A percentile compares a stretch with the other conserved stretches of the same genome.
Evolutionary conservation across 1,140 invertebrate genomes (phyloP).

Genomic region (Augochlora pura): DNA sequence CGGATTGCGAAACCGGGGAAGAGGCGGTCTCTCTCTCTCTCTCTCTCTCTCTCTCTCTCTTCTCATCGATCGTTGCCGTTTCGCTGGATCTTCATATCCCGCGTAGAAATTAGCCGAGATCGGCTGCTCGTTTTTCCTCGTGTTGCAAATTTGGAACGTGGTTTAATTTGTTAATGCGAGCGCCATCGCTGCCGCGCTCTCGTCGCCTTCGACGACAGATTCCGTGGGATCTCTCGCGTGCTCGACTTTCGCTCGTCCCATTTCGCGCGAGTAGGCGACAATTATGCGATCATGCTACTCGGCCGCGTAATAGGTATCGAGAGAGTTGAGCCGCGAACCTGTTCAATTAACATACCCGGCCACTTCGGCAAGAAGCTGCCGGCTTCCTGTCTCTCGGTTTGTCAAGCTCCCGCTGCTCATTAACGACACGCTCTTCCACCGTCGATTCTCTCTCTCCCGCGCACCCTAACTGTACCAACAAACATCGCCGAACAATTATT

Average conservation of each 20-base stretch:
- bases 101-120: neutral
- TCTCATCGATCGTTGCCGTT: neutral
- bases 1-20: no score
- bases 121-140: constrained; percentile 8
- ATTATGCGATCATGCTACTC: constrained; percentile 51
- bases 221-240: constrained; percentile 62
- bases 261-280: constrained; percentile 42
- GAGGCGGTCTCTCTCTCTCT: no score
- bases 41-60: no score
- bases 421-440: neutral
- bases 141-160: no score
- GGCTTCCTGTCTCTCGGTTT: neutral
- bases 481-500: no score
- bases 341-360: constrained; percentile 30
- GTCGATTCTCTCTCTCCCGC: no score
- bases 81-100: neutral
- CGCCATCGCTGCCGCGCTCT: no score
- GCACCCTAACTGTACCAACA: no score
- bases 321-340: constrained; percentile 27
- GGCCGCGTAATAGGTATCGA: constrained; percentile 38
- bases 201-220: neutral
- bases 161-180: neutral
- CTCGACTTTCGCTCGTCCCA: constrained; percentile 68
- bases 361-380: neutral
- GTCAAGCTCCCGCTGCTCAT: neutral